phyloP scores from a whole-genome alignment of 1,140 invertebrate genomes.

The Drosophila orena region DNA sequence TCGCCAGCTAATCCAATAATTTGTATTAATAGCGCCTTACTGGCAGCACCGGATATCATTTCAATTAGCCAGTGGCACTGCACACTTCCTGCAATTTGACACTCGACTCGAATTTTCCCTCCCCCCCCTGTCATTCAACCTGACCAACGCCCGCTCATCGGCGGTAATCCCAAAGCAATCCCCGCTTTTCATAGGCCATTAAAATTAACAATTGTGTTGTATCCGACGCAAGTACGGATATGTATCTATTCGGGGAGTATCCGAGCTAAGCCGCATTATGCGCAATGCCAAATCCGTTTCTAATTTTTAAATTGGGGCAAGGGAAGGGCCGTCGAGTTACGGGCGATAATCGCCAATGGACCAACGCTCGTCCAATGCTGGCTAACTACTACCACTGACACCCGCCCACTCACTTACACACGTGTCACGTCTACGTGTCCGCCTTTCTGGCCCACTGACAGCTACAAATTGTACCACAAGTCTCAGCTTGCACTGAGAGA shows the following conservation, averaged over 20 bases:
- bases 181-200: constrained; percentile 75
- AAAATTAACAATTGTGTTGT: constrained; percentile 75
- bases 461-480: constrained; percentile 78
- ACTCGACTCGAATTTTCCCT: constrained; percentile 13
- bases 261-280: constrained; percentile 60
- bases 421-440: constrained; percentile 56
- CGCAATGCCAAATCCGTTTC: constrained; percentile 71
- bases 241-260: constrained; percentile 8
- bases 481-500: constrained; percentile 36
- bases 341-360: constrained; percentile 69
- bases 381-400: constrained; percentile 68
- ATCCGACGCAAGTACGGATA: constrained; percentile 2
- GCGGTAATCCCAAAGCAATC: constrained; percentile 68
- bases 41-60: constrained; percentile 28
- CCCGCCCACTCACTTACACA: constrained; percentile 64
- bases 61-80: constrained; percentile 23
- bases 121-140: not conserved
- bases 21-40: constrained; percentile 7
- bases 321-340: constrained; percentile 30
- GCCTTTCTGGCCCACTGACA: constrained; percentile 64
- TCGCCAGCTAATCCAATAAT: not conserved
- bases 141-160: constrained; percentile 32
- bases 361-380: constrained; percentile 30
- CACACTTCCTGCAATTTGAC: constrained; percentile 22
- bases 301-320: constrained; percentile 49